These are phyloP conservation scores for Myotis lucifugus DNA, from an alignment of 2,113 vertebrate species.

Conservation along the genomic window DNA sequence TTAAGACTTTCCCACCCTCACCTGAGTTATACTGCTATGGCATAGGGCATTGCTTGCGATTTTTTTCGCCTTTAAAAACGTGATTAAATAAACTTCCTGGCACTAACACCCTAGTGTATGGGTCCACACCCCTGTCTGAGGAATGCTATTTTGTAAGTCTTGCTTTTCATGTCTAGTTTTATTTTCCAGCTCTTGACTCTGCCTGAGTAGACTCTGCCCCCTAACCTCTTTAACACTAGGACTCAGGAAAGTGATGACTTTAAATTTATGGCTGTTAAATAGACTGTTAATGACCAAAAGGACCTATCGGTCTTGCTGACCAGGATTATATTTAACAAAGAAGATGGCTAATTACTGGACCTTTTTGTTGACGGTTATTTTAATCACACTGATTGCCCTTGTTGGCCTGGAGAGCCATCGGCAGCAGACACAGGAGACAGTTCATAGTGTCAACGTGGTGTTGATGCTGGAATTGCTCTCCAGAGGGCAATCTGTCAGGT, in stretches of 20 bases:
- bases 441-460: conserved; percentile 76
- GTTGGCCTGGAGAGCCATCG: conserved; percentile 80
- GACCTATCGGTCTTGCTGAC: conserved; percentile 75
- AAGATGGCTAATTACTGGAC: conserved; percentile 82
- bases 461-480: conserved; percentile 84
- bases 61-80: neutral
- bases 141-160: conserved; percentile 42
- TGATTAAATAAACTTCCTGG: neutral
- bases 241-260: conserved; percentile 78
- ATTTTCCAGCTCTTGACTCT: conserved; percentile 67
- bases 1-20: neutral
- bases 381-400: conserved; percentile 83
- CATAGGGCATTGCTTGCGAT: neutral
- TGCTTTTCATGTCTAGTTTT: conserved; percentile 56
- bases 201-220: conserved; percentile 62
- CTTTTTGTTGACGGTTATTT: conserved; percentile 85
- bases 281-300: conserved; percentile 78
- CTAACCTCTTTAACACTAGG: conserved; percentile 75
- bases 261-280: conserved; percentile 82
- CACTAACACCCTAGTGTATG: neutral
- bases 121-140: neutral
- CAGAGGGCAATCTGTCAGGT: conserved; percentile 88
- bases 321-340: conserved; percentile 73
- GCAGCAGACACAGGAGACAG: conserved; percentile 78
- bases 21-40: neutral